These are phyloP conservation scores for Drosophila setosimentum DNA, from an alignment of 2,888 invertebrate species.

Conservation along the genomic window DNA sequence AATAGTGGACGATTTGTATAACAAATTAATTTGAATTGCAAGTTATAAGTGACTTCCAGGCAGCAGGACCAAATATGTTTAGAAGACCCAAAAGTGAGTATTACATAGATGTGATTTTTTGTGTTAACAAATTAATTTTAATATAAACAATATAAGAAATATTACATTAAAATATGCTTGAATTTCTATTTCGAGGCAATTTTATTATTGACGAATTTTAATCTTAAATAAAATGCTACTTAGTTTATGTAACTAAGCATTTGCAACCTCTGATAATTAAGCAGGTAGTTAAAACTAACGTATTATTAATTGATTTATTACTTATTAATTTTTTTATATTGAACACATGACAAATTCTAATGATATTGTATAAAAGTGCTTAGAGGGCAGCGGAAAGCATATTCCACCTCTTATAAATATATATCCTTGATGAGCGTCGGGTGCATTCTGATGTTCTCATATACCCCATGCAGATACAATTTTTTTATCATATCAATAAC, in stretches of 20 bases:
- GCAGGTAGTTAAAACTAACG: not conserved
- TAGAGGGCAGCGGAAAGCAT: not conserved
- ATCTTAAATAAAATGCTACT: not conserved
- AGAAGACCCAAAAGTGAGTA: slow-evolving; percentile 53
- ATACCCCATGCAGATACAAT: not conserved
- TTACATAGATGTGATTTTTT: not conserved
- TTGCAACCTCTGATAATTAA: not conserved
- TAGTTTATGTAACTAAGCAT: not conserved
- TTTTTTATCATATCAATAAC: not conserved
- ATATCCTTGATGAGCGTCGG: not conserved
- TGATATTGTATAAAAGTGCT: not conserved
- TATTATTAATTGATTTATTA: no score
- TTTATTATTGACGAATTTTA: not conserved
- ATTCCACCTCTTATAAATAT: not conserved
- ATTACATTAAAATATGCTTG: no score
- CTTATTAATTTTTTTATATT: not conserved
- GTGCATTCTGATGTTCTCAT: not conserved
- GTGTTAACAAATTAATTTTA: not conserved
- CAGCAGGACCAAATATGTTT: slow-evolving; percentile 31
- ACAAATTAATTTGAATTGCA: not conserved
- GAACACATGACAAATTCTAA: not conserved
- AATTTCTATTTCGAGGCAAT: no score
- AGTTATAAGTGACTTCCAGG: not conserved
- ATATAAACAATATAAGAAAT: not conserved
- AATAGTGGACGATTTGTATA: slow-evolving; percentile 9